phyloP scores from a whole-genome alignment of 1,140 invertebrate genomes.

The Agrypnia vestita region DNA sequence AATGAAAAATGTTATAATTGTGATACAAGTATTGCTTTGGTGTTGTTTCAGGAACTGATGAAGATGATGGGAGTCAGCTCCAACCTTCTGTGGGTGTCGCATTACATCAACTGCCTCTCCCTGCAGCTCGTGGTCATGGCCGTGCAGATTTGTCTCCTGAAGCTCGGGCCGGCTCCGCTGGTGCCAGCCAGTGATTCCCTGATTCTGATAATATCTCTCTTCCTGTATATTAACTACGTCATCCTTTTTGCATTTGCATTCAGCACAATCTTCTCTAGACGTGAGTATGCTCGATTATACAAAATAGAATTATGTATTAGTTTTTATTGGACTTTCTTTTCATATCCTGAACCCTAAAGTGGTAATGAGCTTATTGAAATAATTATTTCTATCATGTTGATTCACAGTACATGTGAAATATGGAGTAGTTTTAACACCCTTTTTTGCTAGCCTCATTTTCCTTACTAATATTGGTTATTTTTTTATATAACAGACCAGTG shows the following conservation, averaged over 20 bases:
- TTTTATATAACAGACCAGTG: too few species aligned
- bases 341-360: too few species aligned
- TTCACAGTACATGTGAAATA: background rate
- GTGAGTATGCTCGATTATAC: constrained; percentile 8
- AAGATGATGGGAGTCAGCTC: constrained; percentile 54
- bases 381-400: too few species aligned
- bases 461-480: background rate
- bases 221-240: constrained; percentile 49
- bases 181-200: constrained; percentile 34
- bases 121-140: background rate
- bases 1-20: too few species aligned
- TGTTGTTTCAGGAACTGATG: constrained; percentile 55
- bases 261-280: constrained; percentile 48
- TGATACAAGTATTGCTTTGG: too few species aligned
- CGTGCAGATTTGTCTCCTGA: constrained; percentile 25
- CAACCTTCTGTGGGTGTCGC: constrained; percentile 44
- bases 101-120: constrained; percentile 47
- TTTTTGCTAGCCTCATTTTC: background rate
- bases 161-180: constrained; percentile 24
- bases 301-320: too few species aligned
- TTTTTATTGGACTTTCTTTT: too few species aligned
- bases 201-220: constrained; percentile 36
- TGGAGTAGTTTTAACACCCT: background rate
- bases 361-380: too few species aligned
- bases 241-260: constrained; percentile 48